Evolutionary conservation across 1,140 invertebrate genomes (phyloP), one percentile per base, ranked within the genome.

Genomic region (Drosophila varians): DNA sequence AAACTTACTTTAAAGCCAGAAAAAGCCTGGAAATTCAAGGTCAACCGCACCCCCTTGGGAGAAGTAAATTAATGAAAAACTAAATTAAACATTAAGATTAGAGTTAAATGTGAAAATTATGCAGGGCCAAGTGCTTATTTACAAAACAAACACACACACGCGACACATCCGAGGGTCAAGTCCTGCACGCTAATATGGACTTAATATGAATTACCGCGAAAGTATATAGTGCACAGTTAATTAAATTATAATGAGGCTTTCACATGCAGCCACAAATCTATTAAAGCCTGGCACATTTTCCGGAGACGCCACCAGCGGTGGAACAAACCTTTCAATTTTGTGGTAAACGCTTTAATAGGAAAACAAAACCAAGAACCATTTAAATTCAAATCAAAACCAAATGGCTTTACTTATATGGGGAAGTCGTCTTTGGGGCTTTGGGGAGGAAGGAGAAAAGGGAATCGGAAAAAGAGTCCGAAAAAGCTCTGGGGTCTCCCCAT

Each of bases 41-140:
- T 55, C 65, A 68, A 21, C 49, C 18, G 4, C 1, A 28, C 18
- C 14, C 11, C n/a, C n/a, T 9, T 14, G 6, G 36, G 12, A 12
- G 1, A 9, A 19, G 11, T 19, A 73, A 84, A 84, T 84, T 84
- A 89, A 89, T 89, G 79, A 84, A 89, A 89, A 77, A 77, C 79
- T 89, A 89, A 89, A 89, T 84, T 89, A 72, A 54, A 53, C 84
- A 89, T 89, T 89, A 74, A 89, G 86, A 89, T 89, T 80, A 89
- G 31, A 57, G n/a, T 49, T 42, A 60, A 89, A 89, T 89, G 86
- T 49, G 70, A 89, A 80, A 89, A 89, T 89, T 89, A 89, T 89
- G 74, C 86, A 55, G 49, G 42, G 42, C 57, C 76, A 51, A 40
- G 12, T 64, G 52, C 54, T 80, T 77, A 79, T 88, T 89, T 57